Evolutionary conservation across 2,888 invertebrate species (phyloP).

Genomic region (Eupithecia insigniata): DNA sequence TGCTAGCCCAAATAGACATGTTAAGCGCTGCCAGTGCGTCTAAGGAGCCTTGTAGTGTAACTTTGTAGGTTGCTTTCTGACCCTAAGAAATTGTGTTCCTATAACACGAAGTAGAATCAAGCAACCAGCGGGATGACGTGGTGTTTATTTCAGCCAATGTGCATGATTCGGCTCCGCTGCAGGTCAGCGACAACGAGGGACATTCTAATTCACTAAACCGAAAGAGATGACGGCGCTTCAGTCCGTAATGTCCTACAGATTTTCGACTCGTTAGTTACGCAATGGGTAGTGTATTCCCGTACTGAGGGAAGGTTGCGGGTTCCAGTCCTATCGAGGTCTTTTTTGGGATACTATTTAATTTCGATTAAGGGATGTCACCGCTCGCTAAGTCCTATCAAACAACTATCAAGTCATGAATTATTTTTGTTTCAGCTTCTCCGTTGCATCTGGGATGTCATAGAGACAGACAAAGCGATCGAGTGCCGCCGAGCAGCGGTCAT

Average conservation of each 20-base stretch:
- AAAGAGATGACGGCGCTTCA: no score
- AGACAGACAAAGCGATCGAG: conserved; percentile 88
- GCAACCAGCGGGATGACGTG: neutral
- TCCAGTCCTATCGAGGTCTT: neutral
- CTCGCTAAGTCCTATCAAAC: neutral
- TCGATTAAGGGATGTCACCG: neutral
- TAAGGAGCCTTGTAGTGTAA: no score
- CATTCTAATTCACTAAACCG: neutral
- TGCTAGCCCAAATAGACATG: neutral
- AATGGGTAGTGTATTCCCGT: no score
- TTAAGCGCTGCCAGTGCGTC: no score
- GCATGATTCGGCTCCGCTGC: neutral
- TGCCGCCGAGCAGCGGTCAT: conserved; percentile 91
- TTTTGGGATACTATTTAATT: no score
- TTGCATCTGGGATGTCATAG: conserved; percentile 87
- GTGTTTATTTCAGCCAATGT: neutral
- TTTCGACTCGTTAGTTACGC: no score
- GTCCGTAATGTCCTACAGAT: no score
- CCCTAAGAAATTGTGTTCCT: neutral
- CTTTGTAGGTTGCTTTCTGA: neutral
- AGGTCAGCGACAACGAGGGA: neutral
- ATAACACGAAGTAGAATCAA: neutral
- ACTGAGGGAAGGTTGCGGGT: no score
- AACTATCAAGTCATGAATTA: neutral
- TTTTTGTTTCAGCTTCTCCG: conserved; percentile 85